Conservation (phyloP, 2,888 invertebrate species). For the Orthosia cruda region DNA sequence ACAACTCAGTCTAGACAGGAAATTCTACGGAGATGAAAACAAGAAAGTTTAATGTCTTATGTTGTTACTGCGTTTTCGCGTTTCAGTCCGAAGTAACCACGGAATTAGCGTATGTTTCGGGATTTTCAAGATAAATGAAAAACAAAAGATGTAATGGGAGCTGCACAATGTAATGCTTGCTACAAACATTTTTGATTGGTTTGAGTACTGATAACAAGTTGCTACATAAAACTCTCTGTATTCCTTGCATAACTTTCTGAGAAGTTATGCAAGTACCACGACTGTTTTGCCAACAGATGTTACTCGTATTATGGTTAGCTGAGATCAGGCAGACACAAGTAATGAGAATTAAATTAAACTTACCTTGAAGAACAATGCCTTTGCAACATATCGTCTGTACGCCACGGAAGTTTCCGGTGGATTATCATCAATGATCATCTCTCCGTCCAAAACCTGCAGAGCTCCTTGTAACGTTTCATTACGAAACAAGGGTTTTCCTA, state of each 20-base stretch:
- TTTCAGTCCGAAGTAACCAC: conserved; percentile 19
- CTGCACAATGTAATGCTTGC: background rate
- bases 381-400: conserved; percentile 91
- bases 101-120: conserved; percentile 7
- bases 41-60: conserved; percentile 33
- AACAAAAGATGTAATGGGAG: background rate
- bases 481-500: conserved; percentile 83
- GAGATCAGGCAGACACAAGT: background rate
- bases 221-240: background rate
- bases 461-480: conserved; percentile 84
- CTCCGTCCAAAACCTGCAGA: conserved; percentile 73
- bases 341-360: conserved; percentile 14
- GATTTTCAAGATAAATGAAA: background rate
- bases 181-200: background rate
- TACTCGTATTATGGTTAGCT: background rate
- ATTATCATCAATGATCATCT: conserved; percentile 75
- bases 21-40: conserved; percentile 70
- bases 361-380: conserved; percentile 93
- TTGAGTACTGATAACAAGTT: background rate
- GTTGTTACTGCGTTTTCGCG: conserved; percentile 38
- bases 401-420: conserved; percentile 91
- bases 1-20: conserved; percentile 84
- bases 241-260: background rate
- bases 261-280: too few species aligned
- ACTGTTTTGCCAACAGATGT: background rate